Evolutionary conservation across 2,888 invertebrate species (phyloP).

Genomic region (Thecophora atra): DNA sequence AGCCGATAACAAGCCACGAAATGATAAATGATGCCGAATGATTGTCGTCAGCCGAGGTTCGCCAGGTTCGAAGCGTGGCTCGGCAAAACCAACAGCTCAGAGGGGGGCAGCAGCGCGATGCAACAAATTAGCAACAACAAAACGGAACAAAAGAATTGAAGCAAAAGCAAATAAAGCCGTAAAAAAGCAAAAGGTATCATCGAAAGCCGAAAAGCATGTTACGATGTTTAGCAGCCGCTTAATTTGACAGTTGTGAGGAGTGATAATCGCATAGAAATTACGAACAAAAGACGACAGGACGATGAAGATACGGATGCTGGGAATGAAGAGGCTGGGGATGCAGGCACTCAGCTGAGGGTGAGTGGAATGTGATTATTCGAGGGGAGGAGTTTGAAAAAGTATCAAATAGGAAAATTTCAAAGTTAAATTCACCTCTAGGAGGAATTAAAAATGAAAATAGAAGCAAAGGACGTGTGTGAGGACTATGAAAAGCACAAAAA

Average conservation of each 20-base stretch:
- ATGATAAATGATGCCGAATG: conserved; percentile 32
- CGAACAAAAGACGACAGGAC: neutral
- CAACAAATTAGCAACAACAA: neutral
- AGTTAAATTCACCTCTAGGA: too few relatives aligned
- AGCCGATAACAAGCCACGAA: conserved; percentile 13
- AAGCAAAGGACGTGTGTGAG: too few relatives aligned
- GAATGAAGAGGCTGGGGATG: too few relatives aligned
- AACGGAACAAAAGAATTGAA: neutral
- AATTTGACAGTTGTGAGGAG: conserved; percentile 41
- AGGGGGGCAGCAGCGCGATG: neutral
- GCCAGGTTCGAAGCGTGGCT: conserved; percentile 28
- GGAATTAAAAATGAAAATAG: too few relatives aligned
- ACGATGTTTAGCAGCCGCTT: conserved; percentile 29
- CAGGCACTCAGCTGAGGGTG: too few relatives aligned
- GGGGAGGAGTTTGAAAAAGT: too few relatives aligned
- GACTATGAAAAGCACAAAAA: too few relatives aligned
- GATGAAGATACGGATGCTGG: neutral
- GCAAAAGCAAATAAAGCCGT: neutral
- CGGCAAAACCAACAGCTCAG: neutral
- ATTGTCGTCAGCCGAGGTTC: conserved; percentile 18
- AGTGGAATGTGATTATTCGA: too few relatives aligned
- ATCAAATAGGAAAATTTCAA: too few relatives aligned
- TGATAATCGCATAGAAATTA: conserved; percentile 38
- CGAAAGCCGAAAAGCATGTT: conserved; percentile 3
- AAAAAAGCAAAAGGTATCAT: neutral